A percentile compares a stretch with the other conserved stretches of the same genome.
Conservation (phyloP, 2,113 vertebrate genomes). For the Furnarius figulus region DNA sequence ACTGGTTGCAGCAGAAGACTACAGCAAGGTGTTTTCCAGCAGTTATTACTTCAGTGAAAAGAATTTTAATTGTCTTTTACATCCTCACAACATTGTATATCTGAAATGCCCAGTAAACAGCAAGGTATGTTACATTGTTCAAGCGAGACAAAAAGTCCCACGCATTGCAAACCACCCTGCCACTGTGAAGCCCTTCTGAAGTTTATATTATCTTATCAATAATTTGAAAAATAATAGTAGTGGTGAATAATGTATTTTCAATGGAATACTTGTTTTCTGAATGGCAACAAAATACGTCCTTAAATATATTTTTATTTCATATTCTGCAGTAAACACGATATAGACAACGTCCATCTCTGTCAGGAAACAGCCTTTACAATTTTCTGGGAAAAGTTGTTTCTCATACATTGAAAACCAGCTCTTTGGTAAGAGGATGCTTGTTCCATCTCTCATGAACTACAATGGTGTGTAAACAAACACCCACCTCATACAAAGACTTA, state of each 20-base stretch:
- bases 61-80: not conserved
- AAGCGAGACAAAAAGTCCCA: not conserved
- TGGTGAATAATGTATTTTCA: not conserved
- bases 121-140: not conserved
- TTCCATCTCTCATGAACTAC: not conserved
- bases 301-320: not conserved
- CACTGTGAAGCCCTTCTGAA: not conserved
- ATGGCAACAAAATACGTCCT: not conserved
- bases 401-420: not conserved
- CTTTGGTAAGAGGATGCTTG: not conserved
- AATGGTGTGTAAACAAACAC: not conserved
- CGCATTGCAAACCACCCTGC: not conserved
- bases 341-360: not conserved
- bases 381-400: not conserved
- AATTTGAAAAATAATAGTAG: not conserved
- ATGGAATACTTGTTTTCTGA: not conserved
- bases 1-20: not conserved
- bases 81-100: not conserved
- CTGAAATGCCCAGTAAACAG: not conserved
- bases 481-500: not conserved
- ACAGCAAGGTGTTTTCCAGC: not conserved
- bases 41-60: not conserved
- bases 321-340: not conserved
- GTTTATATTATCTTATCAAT: not conserved
- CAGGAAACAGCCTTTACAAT: not conserved